phyloP scores from a whole-genome alignment of 2,797 vertebrate genomes.

The Premnoplex brunnescens region DNA sequence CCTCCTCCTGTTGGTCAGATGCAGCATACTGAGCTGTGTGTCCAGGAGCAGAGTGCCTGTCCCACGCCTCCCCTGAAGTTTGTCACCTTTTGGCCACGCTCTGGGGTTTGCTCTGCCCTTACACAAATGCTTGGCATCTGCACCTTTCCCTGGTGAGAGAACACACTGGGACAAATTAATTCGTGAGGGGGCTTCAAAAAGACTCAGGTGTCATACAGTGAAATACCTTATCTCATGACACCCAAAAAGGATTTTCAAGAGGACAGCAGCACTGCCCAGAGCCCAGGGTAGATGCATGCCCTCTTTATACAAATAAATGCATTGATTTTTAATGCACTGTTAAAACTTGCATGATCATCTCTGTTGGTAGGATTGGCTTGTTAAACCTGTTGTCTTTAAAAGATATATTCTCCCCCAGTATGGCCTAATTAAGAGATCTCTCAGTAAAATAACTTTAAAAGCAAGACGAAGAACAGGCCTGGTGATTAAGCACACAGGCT shows the following conservation, averaged over 20 bases:
- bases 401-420: neutral
- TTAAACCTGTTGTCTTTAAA: neutral
- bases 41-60: neutral
- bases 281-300: neutral
- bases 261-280: neutral
- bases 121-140: neutral
- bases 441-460: neutral
- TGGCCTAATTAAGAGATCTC: neutral
- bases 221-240: neutral
- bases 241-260: neutral
- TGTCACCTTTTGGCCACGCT: neutral
- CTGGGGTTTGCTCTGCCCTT: neutral
- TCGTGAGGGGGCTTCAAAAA: accelerated
- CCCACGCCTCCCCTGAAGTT: neutral
- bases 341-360: neutral
- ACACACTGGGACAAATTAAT: neutral
- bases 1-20: neutral
- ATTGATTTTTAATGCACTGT: neutral
- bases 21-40: neutral
- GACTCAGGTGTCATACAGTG: neutral
- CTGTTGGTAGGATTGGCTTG: neutral
- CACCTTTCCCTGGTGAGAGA: neutral
- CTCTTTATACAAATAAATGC: neutral
- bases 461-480: neutral
- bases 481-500: neutral